Evolutionary conservation across 2,888 invertebrate species (phyloP), one percentile per base, ranked within the genome.

Genomic region (Yponomeuta evonymella): DNA sequence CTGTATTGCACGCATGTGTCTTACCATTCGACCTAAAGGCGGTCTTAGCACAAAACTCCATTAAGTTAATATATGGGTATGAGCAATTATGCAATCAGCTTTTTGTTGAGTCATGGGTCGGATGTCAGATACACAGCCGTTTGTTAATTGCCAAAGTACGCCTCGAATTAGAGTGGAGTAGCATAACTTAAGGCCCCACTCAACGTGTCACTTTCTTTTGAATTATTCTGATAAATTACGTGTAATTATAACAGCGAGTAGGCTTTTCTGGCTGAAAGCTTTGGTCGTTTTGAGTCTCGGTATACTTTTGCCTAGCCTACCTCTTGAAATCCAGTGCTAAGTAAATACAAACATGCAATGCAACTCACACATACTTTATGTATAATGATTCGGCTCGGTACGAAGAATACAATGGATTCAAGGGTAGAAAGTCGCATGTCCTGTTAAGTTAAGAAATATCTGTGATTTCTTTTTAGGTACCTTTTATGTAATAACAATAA

Each of bases 1-100:
- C 43, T 43, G 43, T 43, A 43, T 43, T 43, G 43, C 43, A 43
- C 43, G 43, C 43, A 43, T 8, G 8, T 4, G 51, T 58, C 15
- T 12, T 15, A 15, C 15, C 51, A 58, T 12, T 58, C 51, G 15
- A 58, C 2, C 51, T 84, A 82, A 85, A 86, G 88, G 84, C 84
- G 83, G 83, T 83, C 81, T 85, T 83, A 82, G 81, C 82, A 79
- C 82, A 81, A 81, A 80, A 77, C 76, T 78, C 84, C 84, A 87
- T 88, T 87, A 85, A 82, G 82, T 83, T 85, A 87, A 88, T 87
- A 83, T 85, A 87, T 85, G 85, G 81, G 80, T 83, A 82, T 81
- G 82, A 83, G 82, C 82, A 58, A 63, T 70, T 63, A 70, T 63
- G 69, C 23, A 80, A 82, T 84, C 79, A 79, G 79, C 81, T 83